Evolutionary conservation across 2,888 invertebrate species (phyloP), one percentile per base, ranked within the genome.

Genomic region (Melieria omissa): DNA sequence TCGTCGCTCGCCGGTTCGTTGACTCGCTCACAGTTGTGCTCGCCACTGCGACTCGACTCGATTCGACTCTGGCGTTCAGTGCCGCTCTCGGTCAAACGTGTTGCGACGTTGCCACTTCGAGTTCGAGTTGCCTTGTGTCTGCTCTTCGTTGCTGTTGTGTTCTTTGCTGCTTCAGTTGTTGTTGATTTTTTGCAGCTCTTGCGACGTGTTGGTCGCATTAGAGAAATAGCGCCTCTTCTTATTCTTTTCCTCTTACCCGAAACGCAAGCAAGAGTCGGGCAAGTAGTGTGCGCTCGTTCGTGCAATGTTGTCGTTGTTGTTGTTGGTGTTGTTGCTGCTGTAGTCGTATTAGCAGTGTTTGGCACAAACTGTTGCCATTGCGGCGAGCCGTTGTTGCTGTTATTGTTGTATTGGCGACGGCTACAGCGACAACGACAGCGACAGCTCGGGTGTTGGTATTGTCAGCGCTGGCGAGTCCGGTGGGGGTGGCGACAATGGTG

Each of bases 61-160:
- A 57, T 46, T 52, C 12, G 42, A 60, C 55, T 7, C 65, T 65
- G 12, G 63, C 44, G 10, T 44, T 41, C 14, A 8, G 9, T 65
- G 58, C 3, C 42, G n/a, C 63, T 9, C n/a, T 16, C 55, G 46
- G 45, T 10, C 52, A 44, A 12, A 9, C 47, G 41, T 29, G 57
- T 49, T 66, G 55, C 68, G 71, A 16, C 73, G 58, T 46, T 60
- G 60, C 61, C 69, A 62, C 70, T 72, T 57, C 14, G n/a, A 12
- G 47, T 49, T n/a, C 14, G 12, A 46, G 66, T 46, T 44, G 45
- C 29, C 57, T 46, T 55, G 46, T 16, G 63, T 9, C 7, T 52
- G 6, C 14, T 52, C 9, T 42, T 58, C 29, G 10, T 6, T 54
- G 5, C 9, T 46, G 29, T 14, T n/a, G 14, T 1, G 5, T 8